A percentile compares a stretch with the other conserved stretches of the same genome.
Conservation (phyloP, 2,797 vertebrate genomes). For the Cuniculus paca region DNA sequence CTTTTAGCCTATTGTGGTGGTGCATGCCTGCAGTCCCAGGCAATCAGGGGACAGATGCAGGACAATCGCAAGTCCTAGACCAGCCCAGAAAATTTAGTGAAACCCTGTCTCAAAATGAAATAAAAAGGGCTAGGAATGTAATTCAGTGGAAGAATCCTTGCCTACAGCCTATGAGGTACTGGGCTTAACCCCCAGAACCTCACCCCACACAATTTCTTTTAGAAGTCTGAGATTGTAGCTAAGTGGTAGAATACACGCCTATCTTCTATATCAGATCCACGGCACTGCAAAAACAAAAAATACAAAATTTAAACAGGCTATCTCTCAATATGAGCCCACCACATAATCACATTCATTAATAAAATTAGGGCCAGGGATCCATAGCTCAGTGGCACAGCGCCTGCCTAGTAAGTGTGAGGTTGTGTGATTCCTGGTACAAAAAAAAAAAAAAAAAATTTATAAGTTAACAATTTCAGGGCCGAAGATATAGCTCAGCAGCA, state of each 20-base stretch:
- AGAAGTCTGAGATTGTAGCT: not conserved
- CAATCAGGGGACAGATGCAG: not conserved
- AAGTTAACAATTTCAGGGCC: constrained; percentile 8
- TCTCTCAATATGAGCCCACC: not conserved
- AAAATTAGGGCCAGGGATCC: not conserved
- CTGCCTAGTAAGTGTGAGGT: too few species aligned
- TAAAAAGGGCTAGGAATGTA: not conserved
- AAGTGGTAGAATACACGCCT: not conserved
- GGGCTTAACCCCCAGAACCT: too few species aligned
- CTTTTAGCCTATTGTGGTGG: not conserved
- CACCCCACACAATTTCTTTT: not conserved
- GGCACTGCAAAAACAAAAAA: not conserved
- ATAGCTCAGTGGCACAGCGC: too few species aligned
- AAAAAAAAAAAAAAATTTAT: not conserved
- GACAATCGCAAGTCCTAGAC: not conserved
- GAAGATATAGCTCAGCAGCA: too few species aligned
- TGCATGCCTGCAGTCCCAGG: not conserved
- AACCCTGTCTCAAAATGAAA: not conserved
- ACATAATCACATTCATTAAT: not conserved
- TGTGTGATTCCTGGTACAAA: too few species aligned
- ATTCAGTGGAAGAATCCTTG: not conserved
- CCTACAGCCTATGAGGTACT: not conserved
- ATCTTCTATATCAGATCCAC: too few species aligned
- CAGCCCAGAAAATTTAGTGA: not conserved
- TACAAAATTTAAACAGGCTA: not conserved